Evolutionary conservation across 2,888 invertebrate genomes (phyloP), one percentile per base, ranked within the genome.

Genomic region (Tiliacea aurago): DNA sequence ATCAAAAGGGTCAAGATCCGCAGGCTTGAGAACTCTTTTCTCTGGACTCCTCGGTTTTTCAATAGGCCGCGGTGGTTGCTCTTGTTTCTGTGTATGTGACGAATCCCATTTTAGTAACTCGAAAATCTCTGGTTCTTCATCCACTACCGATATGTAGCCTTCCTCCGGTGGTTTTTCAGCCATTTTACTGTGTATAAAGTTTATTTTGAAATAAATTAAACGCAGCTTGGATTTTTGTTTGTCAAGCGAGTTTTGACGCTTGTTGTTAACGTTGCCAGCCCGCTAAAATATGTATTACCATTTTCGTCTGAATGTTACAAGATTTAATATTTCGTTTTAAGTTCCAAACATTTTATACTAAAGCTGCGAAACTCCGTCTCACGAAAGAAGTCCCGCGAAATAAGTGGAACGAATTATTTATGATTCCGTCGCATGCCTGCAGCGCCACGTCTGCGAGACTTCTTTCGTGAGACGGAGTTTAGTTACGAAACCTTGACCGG

Each of bases 31-130:
- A 85, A 89, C 83, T 88, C 90, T 93, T 93, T 95, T 95, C 85
- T 94, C 95, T 5, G 93, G 93, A 88, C 89, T 92, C 88, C 91
- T 92, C 79, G 93, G 90, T 91, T 93, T 94, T 89, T 94, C 94
- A 76, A 92, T 89, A 80, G 89, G 91, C 70, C 90, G 87, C 62
- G 89, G 80, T 76, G 90, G 91, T 63, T 90, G 91, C 78, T 86
- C 87, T 43, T 90, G 91, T 85, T 93, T 93, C 76, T 91, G 94
- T 71, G 93, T 93, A 86, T 95, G 95, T 58, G 94, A 90, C 61
- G 93, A 90, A 88, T 95, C 95, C 95, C 95, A 95, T 86, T 95
- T 95, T n/a, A 95, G 87, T 78, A 95, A 88, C 85, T 95, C 94
- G 70, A 95, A 95, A 86, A 95, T 93, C 82, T 95, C 96, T 49